Base-by-base conservation (phyloP, 2,113 vertebrate genomes). In the Pseudorasbora parva region DNA sequence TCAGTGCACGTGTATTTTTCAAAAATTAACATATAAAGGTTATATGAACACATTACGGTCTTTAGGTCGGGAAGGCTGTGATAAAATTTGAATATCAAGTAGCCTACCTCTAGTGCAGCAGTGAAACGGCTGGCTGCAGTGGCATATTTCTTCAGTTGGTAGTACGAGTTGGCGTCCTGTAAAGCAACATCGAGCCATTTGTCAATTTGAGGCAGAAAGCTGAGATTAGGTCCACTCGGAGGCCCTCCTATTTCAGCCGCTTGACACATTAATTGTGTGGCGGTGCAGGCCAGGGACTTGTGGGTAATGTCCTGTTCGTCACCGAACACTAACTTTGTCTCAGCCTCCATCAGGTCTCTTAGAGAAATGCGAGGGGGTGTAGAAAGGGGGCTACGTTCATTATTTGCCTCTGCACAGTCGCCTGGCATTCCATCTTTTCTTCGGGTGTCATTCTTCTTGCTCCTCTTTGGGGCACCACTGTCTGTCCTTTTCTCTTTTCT, bases 81-180 rank as follows among this genome's bases (percentile, higher is more conserved):
- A 77, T 86, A 82, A 85, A 82, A 90, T 87, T 85, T 86, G 78
- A 86, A 83, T 82, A 86, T 83, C 71, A 74, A 82, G 82, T 93
- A n/a, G n/a, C n/a, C n/a, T n/a, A 94, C 93, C 94, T 94, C 83
- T 59, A 92, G 86, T 51, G 93, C 94, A 56, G 88, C 86, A 85
- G 77, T 90, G 86, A 94, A 87, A 73, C 82, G 84, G 68, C 88
- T 91, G 1, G 81, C 90, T 41, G 95, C 94, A 69, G 76, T 59
- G 0, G 78, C 49, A 0, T 95, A 95, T 89, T 94, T 93, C 57
- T 93, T 92, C 69, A 90, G 88, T 71, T 86, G 87, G 88, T 92
- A 95, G 91, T 86, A 93, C 41, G 88, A 5, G 45, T 92, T 91
- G 85, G 92, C 94, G 74, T 93, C 91, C 82, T 30, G 54, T 85